Evolutionary conservation across 1,140 invertebrate species (phyloP), one percentile per base, ranked within the genome.

Genomic region (Tetraneura akinire): DNA sequence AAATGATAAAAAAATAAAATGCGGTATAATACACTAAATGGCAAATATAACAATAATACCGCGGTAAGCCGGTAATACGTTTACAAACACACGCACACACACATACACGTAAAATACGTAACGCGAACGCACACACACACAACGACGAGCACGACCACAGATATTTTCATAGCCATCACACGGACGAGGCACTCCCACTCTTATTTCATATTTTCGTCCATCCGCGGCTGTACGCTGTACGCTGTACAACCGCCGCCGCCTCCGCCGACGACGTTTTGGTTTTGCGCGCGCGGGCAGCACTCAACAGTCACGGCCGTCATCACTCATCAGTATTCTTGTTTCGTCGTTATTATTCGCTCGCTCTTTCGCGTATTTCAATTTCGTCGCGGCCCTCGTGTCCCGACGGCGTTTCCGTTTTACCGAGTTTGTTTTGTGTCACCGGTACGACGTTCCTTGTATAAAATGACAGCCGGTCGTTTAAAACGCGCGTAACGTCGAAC

Each of bases 271-370:
- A 18, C 57, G 57, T 8, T 23, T 21, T 26, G 23, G 57, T 1
- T 62, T 62, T 32, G 60, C 60, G 60, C 60, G 60, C 60, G 60
- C 60, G 60, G 26, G 10, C 29, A n/a, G n/a, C n/a, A n/a, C n/a
- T n/a, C 32, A 3, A 37, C 32, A 8, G 8, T 37, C 32, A 37
- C 32, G 32, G 8, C 32, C 3, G 26, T 16, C 60, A 26, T 62
- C 29, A 9, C 26, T 23, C 57, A 23, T 60, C 26, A 8, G 57
- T n/a, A n/a, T n/a, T n/a, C 32, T 8, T 4, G 32, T 37, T 37
- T 21, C 26, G 60, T 62, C 60, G 60, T 62, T 62, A 60, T 57
- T 62, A 26, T 13, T 14, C 29, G 8, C 6, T 18, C 60, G 16
- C 57, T n/a, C n/a, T 32, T 32, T 16, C 60, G 13, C 23, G 14